phyloP scores from a whole-genome alignment of 2,113 vertebrate genomes.

The Rattus rattus region DNA sequence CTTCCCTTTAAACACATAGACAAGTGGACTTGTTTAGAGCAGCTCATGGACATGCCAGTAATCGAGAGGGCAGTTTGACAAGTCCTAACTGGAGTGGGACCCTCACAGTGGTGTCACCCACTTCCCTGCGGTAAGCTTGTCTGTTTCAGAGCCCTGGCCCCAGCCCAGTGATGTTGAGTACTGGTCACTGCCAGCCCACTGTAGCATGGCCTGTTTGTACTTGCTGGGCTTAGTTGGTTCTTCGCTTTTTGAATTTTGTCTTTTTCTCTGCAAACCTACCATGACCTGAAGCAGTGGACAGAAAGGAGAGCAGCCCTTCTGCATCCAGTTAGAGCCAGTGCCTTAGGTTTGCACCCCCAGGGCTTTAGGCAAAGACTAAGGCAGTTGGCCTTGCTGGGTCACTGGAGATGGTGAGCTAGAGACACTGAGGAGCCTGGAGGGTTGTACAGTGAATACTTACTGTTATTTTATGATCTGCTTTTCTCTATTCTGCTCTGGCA shows the following conservation, averaged over 20 bases:
- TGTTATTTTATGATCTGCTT: background rate
- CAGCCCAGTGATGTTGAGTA: too few relatives aligned
- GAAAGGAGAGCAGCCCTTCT: background rate
- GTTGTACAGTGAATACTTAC: background rate
- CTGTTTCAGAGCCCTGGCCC: background rate
- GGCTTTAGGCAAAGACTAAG: background rate
- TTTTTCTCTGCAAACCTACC: background rate
- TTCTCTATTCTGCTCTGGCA: background rate
- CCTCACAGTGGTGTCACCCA: too few relatives aligned
- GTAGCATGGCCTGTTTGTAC: accelerated
- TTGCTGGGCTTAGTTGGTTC: background rate
- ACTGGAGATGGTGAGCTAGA: accelerated
- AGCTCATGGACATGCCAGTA: background rate
- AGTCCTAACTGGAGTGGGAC: background rate
- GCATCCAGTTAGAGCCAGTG: too few relatives aligned
- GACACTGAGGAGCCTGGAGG: background rate
- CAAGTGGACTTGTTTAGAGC: background rate
- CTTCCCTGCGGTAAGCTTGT: accelerated
- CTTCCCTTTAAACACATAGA: background rate
- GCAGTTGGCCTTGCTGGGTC: background rate
- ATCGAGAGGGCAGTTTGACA: background rate
- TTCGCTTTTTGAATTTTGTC: background rate
- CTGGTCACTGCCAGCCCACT: background rate
- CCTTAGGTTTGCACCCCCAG: background rate
- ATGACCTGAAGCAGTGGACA: background rate